These are phyloP conservation scores for Lasiurus borealis DNA, from an alignment of 2,113 vertebrate genomes.

Conservation along the genomic window DNA sequence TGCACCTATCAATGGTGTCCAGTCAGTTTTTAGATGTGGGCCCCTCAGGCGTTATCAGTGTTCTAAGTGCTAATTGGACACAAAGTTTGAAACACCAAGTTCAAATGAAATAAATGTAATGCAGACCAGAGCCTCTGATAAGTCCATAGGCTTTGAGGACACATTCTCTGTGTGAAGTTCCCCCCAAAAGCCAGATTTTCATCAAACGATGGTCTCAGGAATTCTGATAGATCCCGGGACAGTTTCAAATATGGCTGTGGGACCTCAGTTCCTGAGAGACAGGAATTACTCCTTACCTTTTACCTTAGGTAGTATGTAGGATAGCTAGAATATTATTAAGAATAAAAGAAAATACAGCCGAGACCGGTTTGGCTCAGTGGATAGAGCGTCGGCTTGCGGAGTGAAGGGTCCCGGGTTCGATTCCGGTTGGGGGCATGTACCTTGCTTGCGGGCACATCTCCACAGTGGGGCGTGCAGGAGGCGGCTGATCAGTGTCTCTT, in stretches of 20 bases:
- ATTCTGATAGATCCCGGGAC: rapidly evolving
- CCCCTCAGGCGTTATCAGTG: rapidly evolving
- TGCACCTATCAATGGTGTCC: rapidly evolving
- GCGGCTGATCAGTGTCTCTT: no score
- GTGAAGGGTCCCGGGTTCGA: no score
- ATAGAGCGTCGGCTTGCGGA: no score
- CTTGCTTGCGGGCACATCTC: no score
- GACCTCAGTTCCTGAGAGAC: no score
- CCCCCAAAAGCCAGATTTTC: background rate
- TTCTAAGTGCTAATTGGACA: background rate
- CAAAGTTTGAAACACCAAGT: background rate
- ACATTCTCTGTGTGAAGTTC: rapidly evolving
- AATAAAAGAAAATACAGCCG: background rate
- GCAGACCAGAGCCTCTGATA: rapidly evolving
- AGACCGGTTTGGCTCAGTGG: no score
- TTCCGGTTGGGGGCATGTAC: no score
- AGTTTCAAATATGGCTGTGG: no score
- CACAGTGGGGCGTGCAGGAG: no score
- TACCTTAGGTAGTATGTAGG: background rate
- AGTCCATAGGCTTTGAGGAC: rapidly evolving
- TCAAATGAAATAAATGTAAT: background rate
- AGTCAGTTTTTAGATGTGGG: rapidly evolving
- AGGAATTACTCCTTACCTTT: no score
- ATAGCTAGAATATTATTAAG: no score
- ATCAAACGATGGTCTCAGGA: rapidly evolving